Evolutionary conservation across 2,888 invertebrate species (phyloP).

Genomic region (Limnephilus marmoratus): DNA sequence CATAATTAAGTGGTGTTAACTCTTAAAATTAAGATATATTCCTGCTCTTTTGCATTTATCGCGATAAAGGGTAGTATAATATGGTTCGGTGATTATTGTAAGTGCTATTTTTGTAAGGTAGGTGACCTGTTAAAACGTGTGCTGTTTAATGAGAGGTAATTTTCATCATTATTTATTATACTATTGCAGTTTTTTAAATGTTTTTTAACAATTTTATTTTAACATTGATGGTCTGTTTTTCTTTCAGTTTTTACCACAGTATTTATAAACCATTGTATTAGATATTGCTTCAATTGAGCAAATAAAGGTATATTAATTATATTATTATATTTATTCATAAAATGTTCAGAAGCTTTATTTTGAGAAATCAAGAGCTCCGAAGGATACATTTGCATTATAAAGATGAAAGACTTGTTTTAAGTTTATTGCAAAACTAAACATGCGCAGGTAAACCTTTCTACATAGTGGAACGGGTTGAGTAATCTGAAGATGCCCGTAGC

Average conservation of each 20-base stretch:
- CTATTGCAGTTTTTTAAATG: background rate
- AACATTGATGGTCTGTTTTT: background rate
- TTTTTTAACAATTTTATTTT: background rate
- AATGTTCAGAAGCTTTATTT: too few relatives aligned
- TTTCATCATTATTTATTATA: background rate
- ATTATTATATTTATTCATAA: too few relatives aligned
- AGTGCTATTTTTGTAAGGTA: background rate
- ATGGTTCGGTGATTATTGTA: background rate
- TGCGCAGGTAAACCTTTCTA: too few relatives aligned
- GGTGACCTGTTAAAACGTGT: background rate
- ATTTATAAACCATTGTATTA: background rate
- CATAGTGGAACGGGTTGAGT: background rate
- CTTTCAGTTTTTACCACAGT: background rate
- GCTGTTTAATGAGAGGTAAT: background rate
- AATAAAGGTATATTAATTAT: too few relatives aligned
- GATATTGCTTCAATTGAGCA: too few relatives aligned
- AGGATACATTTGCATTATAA: too few relatives aligned
- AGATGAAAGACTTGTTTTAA: too few relatives aligned
- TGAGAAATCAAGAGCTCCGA: too few relatives aligned
- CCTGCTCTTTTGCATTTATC: background rate
- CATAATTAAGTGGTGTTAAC: background rate
- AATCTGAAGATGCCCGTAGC: background rate
- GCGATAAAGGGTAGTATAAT: background rate
- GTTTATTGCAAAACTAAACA: too few relatives aligned
- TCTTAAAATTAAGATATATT: background rate